phyloP scores from a whole-genome alignment of 1,140 invertebrate genomes.

The Drosophila yakuba region DNA sequence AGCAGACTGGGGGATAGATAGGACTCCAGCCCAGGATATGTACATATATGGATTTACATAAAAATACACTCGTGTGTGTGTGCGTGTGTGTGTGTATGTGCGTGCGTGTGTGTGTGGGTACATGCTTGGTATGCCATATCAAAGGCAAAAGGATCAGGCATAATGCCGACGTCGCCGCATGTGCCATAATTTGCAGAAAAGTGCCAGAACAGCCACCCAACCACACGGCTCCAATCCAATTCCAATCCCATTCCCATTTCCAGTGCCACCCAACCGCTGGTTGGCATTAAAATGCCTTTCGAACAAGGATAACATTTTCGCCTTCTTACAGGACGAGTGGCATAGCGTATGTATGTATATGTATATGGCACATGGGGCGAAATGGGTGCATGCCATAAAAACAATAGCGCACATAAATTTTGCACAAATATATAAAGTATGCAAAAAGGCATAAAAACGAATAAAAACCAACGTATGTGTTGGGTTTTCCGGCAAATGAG shows the following conservation, averaged over 20 bases:
- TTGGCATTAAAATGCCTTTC: constrained; percentile 51
- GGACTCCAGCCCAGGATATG: constrained; percentile 6
- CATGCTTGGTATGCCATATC: constrained; percentile 30
- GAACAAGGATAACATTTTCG: constrained; percentile 71
- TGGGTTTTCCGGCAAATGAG: constrained; percentile 18
- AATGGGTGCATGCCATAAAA: constrained; percentile 84
- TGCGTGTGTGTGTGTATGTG: constrained; percentile 14
- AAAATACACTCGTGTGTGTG: constrained; percentile 23
- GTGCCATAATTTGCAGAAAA: constrained; percentile 80
- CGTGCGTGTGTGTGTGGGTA: constrained; percentile 28
- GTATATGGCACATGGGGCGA: constrained; percentile 57
- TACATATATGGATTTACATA: constrained; percentile 32
- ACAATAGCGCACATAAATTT: constrained; percentile 84
- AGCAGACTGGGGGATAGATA: constrained; percentile 23
- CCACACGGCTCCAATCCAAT: constrained; percentile 22
- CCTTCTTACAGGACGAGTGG: constrained; percentile 48
- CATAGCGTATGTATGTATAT: too few species aligned
- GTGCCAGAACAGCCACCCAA: constrained; percentile 61
- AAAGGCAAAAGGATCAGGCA: constrained; percentile 71
- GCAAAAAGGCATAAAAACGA: constrained; percentile 80
- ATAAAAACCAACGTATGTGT: constrained; percentile 25
- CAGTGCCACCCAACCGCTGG: constrained; percentile 12
- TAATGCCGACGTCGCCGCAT: constrained; percentile 69
- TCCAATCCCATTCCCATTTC: constrained; percentile 16
- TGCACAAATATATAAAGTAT: constrained; percentile 83